Evolutionary conservation across 1,140 invertebrate species (phyloP), one percentile per base, ranked within the genome.

Genomic region (Sarcophaga peregrina): DNA sequence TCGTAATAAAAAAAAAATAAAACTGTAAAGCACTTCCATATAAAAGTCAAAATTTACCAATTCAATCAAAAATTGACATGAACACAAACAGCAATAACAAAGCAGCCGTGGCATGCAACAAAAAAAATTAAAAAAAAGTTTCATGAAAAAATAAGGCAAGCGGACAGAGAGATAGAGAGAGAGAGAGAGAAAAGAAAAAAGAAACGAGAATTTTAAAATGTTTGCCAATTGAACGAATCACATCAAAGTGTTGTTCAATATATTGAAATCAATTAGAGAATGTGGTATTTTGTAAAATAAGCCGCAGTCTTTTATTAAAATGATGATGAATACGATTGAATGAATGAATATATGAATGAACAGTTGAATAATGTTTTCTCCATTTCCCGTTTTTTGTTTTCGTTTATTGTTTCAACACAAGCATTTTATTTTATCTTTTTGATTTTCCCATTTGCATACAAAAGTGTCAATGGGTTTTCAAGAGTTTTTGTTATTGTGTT

Each of bases 41-140:
- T 78, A 78, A 78, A 78, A 78, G 75, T 78, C 75, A 78, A 78
- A 78, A 78, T 78, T 78, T 78, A 78, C 47, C 75, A 78, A 78
- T 78, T 78, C 75, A 78, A 78, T 78, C 75, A 78, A 78, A 74
- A 78, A 78, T 78, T 78, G 75, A 78, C 75, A 68, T 68, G 8
- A 8, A 68, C n/a, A 68, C n/a, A 68, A 68, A 17, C 62, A 68
- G n/a, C 25, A 37, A 37, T 25, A 72, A 76, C 48, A 76, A 78
- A 20, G 75, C 17, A 47, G 46, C n/a, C 9, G 17, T 72, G 17
- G 17, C n/a, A 7, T 9, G 9, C 58, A 68, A 17, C 58, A 72
- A 72, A 72, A 17, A 20, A 17, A 17, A 20, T 20, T 1, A 9
- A 72, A 72, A 20, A 72, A 25, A 54, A n/a, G n/a, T n/a, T n/a